Base-by-base conservation (phyloP, 2,888 invertebrate species). In the Omphaloscelis lunosa region DNA sequence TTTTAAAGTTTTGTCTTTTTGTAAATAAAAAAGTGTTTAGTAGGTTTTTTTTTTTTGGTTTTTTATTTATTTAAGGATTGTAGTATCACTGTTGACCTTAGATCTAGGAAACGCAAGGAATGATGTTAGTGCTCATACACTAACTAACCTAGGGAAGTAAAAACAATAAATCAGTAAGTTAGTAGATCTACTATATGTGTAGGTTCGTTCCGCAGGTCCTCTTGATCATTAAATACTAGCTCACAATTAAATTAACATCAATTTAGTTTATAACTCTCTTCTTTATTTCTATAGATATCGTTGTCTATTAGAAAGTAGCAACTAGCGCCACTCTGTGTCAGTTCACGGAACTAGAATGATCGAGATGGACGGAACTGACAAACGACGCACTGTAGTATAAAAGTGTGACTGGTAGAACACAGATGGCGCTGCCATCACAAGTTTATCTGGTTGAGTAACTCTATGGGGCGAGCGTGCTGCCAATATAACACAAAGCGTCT, bases 361-460 rank as follows among this genome's bases (percentile, higher is more conserved):
- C n/a, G 2, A 48, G 29, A 20, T 61, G 34, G 59, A 61, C 29
- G 5, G 29, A 20, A 20, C 61, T 9, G 29, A 59, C 48, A 20
- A 51, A 6, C 20, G 11, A 23, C 12, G n/a, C n/a, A 23, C n/a
- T 56, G 5, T 17, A 29, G 17, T 48, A 12, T 12, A 20, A 1
- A 51, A 71, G 75, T 84, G 29, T 15, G 1, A 2, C 3, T 23
- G 0, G 2, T 34, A 23, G 15, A 41, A 51, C 23, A 66, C 7
- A 83, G 83, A 82, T 78, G 86, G 83, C 83, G 83, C 61, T 56
- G 29, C 0, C 20, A 5, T 15, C 20, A 17, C 15, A 15, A 17
- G 11, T 48, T 58, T 29, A 17, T 39, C 17, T 29, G 17, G 27
- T 48, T 41, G 34, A 6, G 15, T 34, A 53, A 23, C 12, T 8